Conservation (phyloP, 2,888 invertebrate species). For the Tachystola acroxantha region DNA sequence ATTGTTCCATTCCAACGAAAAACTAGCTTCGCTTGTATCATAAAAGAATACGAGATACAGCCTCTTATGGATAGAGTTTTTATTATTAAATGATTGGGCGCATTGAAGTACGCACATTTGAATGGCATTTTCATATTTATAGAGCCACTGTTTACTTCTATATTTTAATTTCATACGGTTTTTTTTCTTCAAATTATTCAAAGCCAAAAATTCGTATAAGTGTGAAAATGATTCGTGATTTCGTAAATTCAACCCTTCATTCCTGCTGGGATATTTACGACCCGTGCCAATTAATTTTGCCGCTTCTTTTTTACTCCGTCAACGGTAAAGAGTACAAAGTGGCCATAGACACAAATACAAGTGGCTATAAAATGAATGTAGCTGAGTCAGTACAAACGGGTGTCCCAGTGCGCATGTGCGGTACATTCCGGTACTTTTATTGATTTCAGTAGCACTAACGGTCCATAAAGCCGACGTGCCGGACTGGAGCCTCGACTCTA, state of each 20-base stretch:
- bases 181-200: too few species aligned
- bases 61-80: conserved; percentile 32
- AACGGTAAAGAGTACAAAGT: conserved; percentile 69
- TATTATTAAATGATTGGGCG: conserved; percentile 39
- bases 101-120: too few species aligned
- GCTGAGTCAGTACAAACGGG: conserved; percentile 67
- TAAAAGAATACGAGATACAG: conserved; percentile 23
- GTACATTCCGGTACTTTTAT: conserved; percentile 81
- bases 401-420: conserved; percentile 71
- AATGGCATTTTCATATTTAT: too few species aligned
- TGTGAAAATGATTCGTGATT: neutral
- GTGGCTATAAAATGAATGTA: conserved; percentile 76
- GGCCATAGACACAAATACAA: conserved; percentile 75
- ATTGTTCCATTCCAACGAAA: neutral
- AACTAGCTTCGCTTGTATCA: conserved; percentile 5
- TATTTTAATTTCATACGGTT: too few species aligned
- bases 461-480: conserved; percentile 75
- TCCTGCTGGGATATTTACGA: conserved; percentile 38
- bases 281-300: conserved; percentile 53
- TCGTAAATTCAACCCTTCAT: neutral
- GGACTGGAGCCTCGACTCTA: conserved; percentile 65
- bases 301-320: conserved; percentile 57
- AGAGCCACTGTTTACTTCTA: too few species aligned
- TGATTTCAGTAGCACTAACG: conserved; percentile 85
- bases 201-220: too few species aligned